These are phyloP conservation scores for Amphiprion ocellaris DNA, from an alignment of 2,113 vertebrate species.

Conservation along the genomic window DNA sequence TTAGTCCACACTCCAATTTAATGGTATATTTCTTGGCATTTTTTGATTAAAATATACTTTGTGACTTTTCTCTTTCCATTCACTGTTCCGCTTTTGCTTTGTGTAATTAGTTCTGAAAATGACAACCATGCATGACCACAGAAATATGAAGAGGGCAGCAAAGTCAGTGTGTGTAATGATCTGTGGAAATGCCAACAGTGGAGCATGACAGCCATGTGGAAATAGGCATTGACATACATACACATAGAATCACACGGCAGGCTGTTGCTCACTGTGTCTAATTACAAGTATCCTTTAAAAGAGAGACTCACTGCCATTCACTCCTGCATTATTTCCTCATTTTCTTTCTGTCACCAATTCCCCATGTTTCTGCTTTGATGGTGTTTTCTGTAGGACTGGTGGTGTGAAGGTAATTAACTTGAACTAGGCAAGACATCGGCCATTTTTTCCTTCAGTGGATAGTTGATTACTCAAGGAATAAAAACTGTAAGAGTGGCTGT, in stretches of 20 bases:
- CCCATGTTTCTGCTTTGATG: not conserved
- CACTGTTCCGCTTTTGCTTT: constrained; percentile 7
- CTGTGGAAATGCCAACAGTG: constrained; percentile 45
- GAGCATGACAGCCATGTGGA: not conserved
- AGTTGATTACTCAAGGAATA: not conserved
- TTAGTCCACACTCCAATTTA: no score
- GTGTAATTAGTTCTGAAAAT: constrained; percentile 35
- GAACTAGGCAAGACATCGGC: not conserved
- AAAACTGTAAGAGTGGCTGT: not conserved
- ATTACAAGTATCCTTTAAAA: constrained; percentile 17
- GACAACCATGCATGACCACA: not conserved
- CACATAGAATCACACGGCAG: not conserved
- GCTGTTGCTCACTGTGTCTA: not conserved
- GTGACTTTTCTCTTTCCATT: not conserved
- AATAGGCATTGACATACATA: not conserved
- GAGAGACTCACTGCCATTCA: not conserved
- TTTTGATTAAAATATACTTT: not conserved
- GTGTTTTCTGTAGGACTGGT: not conserved
- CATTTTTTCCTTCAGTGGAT: not conserved
- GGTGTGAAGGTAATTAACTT: constrained; percentile 36
- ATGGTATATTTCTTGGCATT: no score
- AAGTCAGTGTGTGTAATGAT: constrained; percentile 20
- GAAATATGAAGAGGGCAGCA: not conserved
- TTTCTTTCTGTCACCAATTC: constrained; percentile 6
- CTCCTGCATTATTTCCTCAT: not conserved